Conservation (phyloP, 2,888 invertebrate genomes). For the Agrochola lychnidis region DNA sequence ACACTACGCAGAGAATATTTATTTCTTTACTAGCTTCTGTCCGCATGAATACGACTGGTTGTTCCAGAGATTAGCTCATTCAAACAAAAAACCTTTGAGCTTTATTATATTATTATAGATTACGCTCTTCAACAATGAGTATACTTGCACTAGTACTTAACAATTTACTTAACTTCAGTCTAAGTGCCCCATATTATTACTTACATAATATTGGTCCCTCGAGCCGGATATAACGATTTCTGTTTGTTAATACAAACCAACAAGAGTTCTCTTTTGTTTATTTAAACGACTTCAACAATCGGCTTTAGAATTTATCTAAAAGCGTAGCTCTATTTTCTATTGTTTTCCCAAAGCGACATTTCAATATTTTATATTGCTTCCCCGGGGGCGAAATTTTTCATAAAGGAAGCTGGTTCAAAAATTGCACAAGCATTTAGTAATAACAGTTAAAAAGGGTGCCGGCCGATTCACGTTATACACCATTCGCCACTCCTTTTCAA, state of each 20-base stretch:
- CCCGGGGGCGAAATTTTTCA: background rate
- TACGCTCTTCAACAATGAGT: background rate
- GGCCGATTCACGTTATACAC: background rate
- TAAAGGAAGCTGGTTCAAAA: slow-evolving; percentile 3
- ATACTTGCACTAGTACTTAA: background rate
- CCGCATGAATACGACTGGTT: too few species aligned
- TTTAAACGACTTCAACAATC: background rate
- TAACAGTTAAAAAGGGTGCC: slow-evolving; percentile 7
- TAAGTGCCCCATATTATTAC: background rate
- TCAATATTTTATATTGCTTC: slow-evolving; percentile 3
- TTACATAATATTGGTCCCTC: background rate
- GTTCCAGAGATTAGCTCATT: too few species aligned
- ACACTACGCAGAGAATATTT: background rate
- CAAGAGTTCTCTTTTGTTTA: background rate
- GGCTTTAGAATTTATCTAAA: background rate
- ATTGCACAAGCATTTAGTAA: background rate
- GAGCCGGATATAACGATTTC: slow-evolving; percentile 15
- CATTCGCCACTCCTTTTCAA: background rate
- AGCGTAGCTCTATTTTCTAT: background rate
- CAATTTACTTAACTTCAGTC: background rate
- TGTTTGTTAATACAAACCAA: background rate
- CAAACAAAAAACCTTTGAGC: too few species aligned
- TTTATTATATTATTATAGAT: too few species aligned
- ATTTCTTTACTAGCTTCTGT: background rate
- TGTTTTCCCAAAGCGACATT: background rate